Percentiles rank a stretch among this genome's conserved stretches.
Conservation (phyloP, 2,888 invertebrate genomes). For the Criorhina ranunculi region DNA sequence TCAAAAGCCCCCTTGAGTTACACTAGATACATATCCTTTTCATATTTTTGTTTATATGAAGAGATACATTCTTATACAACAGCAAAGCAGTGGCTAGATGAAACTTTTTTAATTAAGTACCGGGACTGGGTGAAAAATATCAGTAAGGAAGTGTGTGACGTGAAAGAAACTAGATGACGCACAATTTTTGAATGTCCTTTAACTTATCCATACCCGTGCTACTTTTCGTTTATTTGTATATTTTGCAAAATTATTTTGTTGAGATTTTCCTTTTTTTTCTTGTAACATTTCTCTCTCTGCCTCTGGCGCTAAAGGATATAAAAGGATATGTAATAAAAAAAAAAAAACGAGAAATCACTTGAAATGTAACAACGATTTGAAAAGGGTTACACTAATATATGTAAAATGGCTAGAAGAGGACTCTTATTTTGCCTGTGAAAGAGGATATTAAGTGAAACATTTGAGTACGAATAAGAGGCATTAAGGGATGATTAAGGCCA, state of each 20-base stretch:
- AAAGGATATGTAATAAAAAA: conserved; percentile 28
- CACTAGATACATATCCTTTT: conserved; percentile 56
- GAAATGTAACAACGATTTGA: conserved; percentile 72
- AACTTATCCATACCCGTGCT: neutral
- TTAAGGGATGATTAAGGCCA: conserved; percentile 68
- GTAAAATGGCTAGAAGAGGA: conserved; percentile 58
- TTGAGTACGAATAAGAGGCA: conserved; percentile 57
- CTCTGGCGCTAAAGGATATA: conserved; percentile 5
- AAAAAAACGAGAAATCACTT: conserved; percentile 36
- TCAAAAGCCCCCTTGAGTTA: conserved; percentile 58
- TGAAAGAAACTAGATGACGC: conserved; percentile 46
- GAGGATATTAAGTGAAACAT: conserved; percentile 65
- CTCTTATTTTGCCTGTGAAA: conserved; percentile 60
- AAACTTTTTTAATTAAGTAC: conserved; percentile 64
- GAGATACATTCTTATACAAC: conserved; percentile 23
- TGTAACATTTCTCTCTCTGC: neutral
- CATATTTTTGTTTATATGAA: conserved; percentile 53
- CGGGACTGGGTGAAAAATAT: conserved; percentile 25
- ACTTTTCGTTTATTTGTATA: conserved; percentile 6
- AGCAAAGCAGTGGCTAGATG: conserved; percentile 30
- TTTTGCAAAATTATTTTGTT: conserved; percentile 43
- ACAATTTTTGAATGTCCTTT: conserved; percentile 29
- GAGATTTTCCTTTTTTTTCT: conserved; percentile 12
- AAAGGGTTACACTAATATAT: conserved; percentile 73
- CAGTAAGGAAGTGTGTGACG: conserved; percentile 21